Conservation (phyloP, 2,797 vertebrate species). For the Gephyroberyx darwinii region DNA sequence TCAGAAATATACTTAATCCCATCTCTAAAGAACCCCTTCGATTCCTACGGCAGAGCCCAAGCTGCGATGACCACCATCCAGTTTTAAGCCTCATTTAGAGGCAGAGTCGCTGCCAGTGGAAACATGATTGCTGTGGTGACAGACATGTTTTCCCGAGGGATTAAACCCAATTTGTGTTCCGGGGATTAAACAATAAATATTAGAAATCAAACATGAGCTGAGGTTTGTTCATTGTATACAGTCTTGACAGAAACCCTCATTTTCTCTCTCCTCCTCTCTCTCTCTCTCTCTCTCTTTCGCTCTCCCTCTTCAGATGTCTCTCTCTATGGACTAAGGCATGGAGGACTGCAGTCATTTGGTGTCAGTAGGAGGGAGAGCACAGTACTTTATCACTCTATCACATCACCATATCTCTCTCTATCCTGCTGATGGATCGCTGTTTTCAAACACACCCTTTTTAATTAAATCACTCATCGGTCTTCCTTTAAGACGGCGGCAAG, state of each 20-base stretch:
- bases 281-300: not conserved
- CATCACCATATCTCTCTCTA: slow-evolving; percentile 9
- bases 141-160: slow-evolving; percentile 53
- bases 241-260: slow-evolving; percentile 25
- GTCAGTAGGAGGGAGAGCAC: slow-evolving; percentile 5
- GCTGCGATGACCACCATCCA: slow-evolving; percentile 51
- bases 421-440: slow-evolving; percentile 46
- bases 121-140: slow-evolving; percentile 34
- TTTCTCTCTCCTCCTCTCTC: slow-evolving; percentile 9
- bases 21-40: slow-evolving; percentile 47
- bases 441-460: slow-evolving; percentile 56
- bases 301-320: not conserved
- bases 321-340: slow-evolving; percentile 12
- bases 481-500: slow-evolving; percentile 21
- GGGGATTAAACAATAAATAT: slow-evolving; percentile 63
- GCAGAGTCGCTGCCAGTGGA: slow-evolving; percentile 50
- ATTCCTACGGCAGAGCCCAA: slow-evolving; percentile 46
- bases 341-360: slow-evolving; percentile 21
- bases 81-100: slow-evolving; percentile 38
- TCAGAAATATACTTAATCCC: slow-evolving; percentile 57
- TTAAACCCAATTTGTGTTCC: slow-evolving; percentile 58
- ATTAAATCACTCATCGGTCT: slow-evolving; percentile 62
- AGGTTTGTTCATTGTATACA: slow-evolving; percentile 45
- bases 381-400: slow-evolving; percentile 19
- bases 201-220: slow-evolving; percentile 61